These are phyloP conservation scores for Gasterosteus aculeatus DNA, from an alignment of 2,113 vertebrate genomes.

Conservation along the genomic window DNA sequence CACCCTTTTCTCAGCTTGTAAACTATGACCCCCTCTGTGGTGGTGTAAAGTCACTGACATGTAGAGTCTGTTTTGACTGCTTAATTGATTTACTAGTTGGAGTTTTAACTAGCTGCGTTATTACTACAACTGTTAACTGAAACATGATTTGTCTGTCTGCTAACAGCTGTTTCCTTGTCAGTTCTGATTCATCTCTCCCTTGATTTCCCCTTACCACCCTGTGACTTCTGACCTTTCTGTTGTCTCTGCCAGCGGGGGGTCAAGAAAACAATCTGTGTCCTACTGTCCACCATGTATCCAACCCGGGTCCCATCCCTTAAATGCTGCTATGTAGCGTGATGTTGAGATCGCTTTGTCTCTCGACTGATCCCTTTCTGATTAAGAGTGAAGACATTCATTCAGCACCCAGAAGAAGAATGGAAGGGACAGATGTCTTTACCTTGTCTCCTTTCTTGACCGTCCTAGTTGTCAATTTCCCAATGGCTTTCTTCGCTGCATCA, in stretches of 20 bases:
- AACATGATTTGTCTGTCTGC: background rate
- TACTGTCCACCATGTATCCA: background rate
- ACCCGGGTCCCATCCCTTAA: background rate
- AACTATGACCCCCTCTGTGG: too few relatives aligned
- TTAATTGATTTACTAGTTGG: too few relatives aligned
- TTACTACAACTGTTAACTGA: background rate
- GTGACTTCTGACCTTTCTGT: background rate
- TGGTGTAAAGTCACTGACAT: too few relatives aligned
- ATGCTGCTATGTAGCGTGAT: too few relatives aligned
- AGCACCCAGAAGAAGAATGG: background rate
- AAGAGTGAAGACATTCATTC: too few relatives aligned
- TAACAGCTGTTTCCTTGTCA: slow-evolving; percentile 3
- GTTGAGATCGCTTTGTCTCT: too few relatives aligned
- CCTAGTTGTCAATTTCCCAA: slow-evolving; percentile 94
- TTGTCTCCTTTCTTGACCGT: slow-evolving; percentile 98
- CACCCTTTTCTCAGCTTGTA: too few relatives aligned
- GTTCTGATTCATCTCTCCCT: background rate
- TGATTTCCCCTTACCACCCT: background rate
- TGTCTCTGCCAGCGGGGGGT: too few relatives aligned
- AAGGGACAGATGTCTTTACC: slow-evolving; percentile 73
- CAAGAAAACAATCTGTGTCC: background rate
- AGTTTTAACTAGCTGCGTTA: too few relatives aligned
- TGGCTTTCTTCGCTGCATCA: slow-evolving; percentile 97
- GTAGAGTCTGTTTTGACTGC: too few relatives aligned
- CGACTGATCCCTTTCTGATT: too few relatives aligned